A percentile compares a stretch with the other conserved stretches of the same genome.
phyloP scores from a whole-genome alignment of 2,113 vertebrate genomes.

The Cynocephalus volans region DNA sequence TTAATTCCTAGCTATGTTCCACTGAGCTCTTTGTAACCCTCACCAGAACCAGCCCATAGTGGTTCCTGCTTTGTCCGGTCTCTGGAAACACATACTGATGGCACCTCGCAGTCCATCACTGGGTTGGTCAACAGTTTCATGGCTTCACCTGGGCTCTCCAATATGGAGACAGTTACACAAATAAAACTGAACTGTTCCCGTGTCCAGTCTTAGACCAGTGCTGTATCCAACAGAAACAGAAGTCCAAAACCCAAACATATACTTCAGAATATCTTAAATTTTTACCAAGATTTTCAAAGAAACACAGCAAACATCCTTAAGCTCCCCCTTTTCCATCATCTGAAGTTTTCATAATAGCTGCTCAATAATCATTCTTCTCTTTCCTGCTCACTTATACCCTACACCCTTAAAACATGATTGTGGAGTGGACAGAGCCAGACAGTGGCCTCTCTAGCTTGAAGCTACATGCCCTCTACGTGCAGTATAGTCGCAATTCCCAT shows the following conservation, averaged over 20 bases:
- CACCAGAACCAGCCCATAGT: not conserved
- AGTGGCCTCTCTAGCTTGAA: not conserved
- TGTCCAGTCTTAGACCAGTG: not conserved
- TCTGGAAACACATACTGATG: not conserved
- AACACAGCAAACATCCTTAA: not conserved
- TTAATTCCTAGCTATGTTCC: not conserved
- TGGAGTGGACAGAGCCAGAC: not conserved
- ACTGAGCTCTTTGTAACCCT: not conserved
- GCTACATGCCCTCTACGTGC: not conserved
- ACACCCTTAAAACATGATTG: not conserved
- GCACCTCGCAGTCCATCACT: not conserved
- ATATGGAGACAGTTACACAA: not conserved
- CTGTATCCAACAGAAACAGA: not conserved
- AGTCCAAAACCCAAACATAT: not conserved
- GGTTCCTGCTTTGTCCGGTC: not conserved
- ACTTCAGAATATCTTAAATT: not conserved
- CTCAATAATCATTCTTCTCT: not conserved
- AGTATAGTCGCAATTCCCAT: not conserved
- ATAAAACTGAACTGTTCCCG: not conserved
- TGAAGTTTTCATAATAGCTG: not conserved
- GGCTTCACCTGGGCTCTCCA: not conserved
- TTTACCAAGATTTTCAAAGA: constrained; percentile 54
- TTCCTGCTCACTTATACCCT: not conserved
- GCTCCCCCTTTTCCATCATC: not conserved
- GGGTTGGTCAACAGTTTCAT: not conserved